A percentile compares a stretch with the other conserved stretches of the same genome.
Conservation (phyloP, 2,113 vertebrate genomes). For the Chionis minor region DNA sequence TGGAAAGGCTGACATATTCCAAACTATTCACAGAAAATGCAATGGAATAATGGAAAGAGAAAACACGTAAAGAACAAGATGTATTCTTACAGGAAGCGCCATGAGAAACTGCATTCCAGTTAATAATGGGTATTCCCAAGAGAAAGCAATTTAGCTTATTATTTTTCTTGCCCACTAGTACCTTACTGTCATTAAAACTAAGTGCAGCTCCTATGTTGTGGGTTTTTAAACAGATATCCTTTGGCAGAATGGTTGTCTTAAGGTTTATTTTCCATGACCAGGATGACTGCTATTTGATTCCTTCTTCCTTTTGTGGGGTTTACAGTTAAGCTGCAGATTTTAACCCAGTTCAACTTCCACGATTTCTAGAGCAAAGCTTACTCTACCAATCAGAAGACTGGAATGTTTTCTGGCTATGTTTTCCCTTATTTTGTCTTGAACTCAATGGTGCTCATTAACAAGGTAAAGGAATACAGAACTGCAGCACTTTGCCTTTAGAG, state of each 20-base stretch:
- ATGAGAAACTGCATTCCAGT: background rate
- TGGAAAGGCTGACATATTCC: slow-evolving; percentile 1
- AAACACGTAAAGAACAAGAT: background rate
- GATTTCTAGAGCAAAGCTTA: background rate
- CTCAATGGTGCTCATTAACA: background rate
- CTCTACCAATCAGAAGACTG: background rate
- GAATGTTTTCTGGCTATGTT: background rate
- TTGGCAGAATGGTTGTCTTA: background rate
- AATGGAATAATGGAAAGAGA: background rate
- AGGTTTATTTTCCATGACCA: background rate
- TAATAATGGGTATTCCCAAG: background rate
- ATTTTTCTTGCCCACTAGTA: background rate
- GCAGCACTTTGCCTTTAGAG: background rate
- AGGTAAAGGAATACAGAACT: background rate
- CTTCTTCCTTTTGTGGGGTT: background rate
- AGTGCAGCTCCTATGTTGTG: background rate
- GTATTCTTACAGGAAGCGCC: background rate
- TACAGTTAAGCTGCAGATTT: background rate
- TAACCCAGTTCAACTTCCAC: background rate
- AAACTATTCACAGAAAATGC: background rate
- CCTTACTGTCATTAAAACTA: background rate
- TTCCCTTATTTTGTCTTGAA: background rate
- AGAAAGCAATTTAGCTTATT: background rate
- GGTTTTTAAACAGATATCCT: background rate
- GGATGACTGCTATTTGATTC: background rate